phyloP scores from a whole-genome alignment of 1,140 invertebrate genomes.

The Thaumatotibia leucotreta region DNA sequence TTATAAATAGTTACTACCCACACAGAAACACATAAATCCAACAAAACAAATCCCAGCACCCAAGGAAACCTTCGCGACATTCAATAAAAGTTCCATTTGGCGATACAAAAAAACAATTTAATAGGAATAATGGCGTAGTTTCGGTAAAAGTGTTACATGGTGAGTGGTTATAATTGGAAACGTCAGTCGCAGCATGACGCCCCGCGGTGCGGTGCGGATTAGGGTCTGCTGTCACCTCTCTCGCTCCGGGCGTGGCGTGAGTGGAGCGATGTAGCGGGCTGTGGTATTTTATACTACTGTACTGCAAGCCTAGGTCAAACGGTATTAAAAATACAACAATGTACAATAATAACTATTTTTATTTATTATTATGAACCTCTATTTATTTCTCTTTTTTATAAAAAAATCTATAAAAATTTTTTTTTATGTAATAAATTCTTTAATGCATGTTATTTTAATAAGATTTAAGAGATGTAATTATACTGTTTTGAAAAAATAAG shows the following conservation, averaged over 20 bases:
- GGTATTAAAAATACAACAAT: too few species aligned
- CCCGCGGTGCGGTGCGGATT: slow-evolving; percentile 65
- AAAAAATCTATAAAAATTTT: too few species aligned
- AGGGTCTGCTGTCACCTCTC: slow-evolving; percentile 69
- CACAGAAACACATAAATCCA: not conserved
- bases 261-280: slow-evolving; percentile 12
- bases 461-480: too few species aligned
- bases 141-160: slow-evolving; percentile 66
- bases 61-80: not conserved
- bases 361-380: too few species aligned
- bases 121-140: slow-evolving; percentile 50
- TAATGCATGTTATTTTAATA: too few species aligned
- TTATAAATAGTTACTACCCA: not conserved
- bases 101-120: slow-evolving; percentile 43
- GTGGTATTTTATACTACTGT: not conserved
- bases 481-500: too few species aligned
- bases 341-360: too few species aligned
- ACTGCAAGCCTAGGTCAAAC: too few species aligned
- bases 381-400: too few species aligned
- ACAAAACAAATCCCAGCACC: not conserved
- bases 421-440: too few species aligned
- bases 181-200: slow-evolving; percentile 64
- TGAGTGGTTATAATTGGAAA: slow-evolving; percentile 73
- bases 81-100: slow-evolving; percentile 18
- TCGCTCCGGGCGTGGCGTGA: slow-evolving; percentile 24